Evolutionary conservation across 2,888 invertebrate species (phyloP).

Genomic region (Prosopocoilus inquinatus): DNA sequence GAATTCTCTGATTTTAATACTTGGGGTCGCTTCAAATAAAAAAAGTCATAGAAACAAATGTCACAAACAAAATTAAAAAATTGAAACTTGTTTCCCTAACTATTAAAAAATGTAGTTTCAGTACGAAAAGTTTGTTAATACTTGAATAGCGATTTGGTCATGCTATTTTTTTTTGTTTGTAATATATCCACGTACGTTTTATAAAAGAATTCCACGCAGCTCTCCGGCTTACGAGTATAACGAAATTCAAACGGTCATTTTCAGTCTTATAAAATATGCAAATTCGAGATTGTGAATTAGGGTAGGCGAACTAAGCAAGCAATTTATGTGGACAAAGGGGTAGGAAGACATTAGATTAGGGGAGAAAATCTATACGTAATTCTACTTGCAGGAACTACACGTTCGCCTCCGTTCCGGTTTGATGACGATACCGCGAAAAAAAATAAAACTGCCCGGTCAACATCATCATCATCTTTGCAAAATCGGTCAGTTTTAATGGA

Average conservation of each 20-base stretch:
- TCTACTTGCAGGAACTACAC: slow-evolving; percentile 26
- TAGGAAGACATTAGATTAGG: slow-evolving; percentile 41
- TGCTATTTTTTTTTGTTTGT: no score
- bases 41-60: no score
- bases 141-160: no score
- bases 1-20: no score
- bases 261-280: slow-evolving; percentile 36
- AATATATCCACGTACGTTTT: no score
- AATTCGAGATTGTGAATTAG: slow-evolving; percentile 37
- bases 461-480: neutral
- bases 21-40: no score
- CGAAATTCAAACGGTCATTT: slow-evolving; percentile 10
- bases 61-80: no score
- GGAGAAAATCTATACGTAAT: slow-evolving; percentile 46
- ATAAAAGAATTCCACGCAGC: no score
- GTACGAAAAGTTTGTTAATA: no score
- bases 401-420: neutral
- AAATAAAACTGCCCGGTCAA: neutral
- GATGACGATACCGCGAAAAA: neutral
- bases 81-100: no score
- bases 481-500: slow-evolving; percentile 5
- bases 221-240: no score
- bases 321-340: slow-evolving; percentile 46
- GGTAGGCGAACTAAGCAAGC: slow-evolving; percentile 42
- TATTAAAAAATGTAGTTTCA: no score